These are phyloP conservation scores for Tiphia femorata DNA, from an alignment of 2,888 invertebrate genomes.

Conservation along the genomic window DNA sequence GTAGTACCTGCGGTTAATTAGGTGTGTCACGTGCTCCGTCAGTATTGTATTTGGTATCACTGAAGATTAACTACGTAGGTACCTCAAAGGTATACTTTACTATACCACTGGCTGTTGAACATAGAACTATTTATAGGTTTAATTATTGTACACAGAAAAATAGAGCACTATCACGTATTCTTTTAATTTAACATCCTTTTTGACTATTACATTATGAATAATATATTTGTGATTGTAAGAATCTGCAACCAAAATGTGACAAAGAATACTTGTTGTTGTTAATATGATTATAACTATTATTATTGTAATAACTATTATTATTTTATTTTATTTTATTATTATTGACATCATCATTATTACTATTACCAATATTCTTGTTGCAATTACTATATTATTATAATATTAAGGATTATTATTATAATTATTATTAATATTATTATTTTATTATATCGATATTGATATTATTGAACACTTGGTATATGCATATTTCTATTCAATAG, in stretches of 20 bases:
- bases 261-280: conserved; percentile 69
- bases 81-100: conserved; percentile 69
- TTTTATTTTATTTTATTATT: conserved; percentile 50
- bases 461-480: conserved; percentile 65
- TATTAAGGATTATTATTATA: conserved; percentile 54
- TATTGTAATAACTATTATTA: conserved; percentile 38
- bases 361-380: conserved; percentile 64
- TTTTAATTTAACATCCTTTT: conserved; percentile 66
- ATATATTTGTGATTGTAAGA: conserved; percentile 69
- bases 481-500: conserved; percentile 65
- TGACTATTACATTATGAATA: conserved; percentile 66
- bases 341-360: conserved; percentile 56
- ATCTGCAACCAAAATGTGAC: conserved; percentile 69
- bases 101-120: conserved; percentile 69
- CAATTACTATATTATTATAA: conserved; percentile 59
- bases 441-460: conserved; percentile 63
- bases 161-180: conserved; percentile 65
- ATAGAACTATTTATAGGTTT: conserved; percentile 68
- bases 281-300: conserved; percentile 67
- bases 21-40: conserved; percentile 50
- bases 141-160: conserved; percentile 66
- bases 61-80: conserved; percentile 67
- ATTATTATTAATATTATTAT: conserved; percentile 53
- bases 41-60: conserved; percentile 65
- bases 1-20: background rate